These are phyloP conservation scores for Zapus hudsonius DNA, from an alignment of 2,113 vertebrate genomes.

Conservation along the genomic window DNA sequence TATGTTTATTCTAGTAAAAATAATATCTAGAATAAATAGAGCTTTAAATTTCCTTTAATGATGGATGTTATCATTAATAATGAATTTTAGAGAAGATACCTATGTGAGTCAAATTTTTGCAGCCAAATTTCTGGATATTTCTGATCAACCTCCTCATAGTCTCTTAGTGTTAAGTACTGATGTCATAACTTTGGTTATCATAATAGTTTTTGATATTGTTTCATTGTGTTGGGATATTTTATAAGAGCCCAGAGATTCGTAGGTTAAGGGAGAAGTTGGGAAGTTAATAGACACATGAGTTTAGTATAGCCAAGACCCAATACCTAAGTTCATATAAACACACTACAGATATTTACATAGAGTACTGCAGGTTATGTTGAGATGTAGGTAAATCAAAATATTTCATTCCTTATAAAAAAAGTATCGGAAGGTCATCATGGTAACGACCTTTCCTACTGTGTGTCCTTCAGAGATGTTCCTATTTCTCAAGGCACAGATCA, in stretches of 20 bases:
- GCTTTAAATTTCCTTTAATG: constrained; percentile 13
- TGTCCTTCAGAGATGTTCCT: background rate
- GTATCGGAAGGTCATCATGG: background rate
- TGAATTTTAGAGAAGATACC: background rate
- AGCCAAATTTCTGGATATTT: constrained; percentile 34
- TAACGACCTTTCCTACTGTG: background rate
- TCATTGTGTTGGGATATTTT: constrained; percentile 30
- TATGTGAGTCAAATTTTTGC: background rate
- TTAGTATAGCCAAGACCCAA: background rate
- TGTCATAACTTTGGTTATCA: background rate
- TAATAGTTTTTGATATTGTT: background rate
- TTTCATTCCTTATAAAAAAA: background rate
- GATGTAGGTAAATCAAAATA: background rate
- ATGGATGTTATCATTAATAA: constrained; percentile 7
- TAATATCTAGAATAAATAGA: constrained; percentile 2
- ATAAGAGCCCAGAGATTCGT: background rate
- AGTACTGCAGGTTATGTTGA: background rate
- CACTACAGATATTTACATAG: background rate
- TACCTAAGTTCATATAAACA: background rate
- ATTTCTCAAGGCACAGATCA: constrained; percentile 13
- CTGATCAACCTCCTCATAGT: background rate
- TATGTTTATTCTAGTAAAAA: constrained; percentile 34
- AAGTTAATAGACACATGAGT: background rate
- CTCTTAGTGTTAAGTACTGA: background rate
- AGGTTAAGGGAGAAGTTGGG: background rate